phyloP scores from a whole-genome alignment of 2,888 invertebrate genomes.

The Priocnemis perturbator region DNA sequence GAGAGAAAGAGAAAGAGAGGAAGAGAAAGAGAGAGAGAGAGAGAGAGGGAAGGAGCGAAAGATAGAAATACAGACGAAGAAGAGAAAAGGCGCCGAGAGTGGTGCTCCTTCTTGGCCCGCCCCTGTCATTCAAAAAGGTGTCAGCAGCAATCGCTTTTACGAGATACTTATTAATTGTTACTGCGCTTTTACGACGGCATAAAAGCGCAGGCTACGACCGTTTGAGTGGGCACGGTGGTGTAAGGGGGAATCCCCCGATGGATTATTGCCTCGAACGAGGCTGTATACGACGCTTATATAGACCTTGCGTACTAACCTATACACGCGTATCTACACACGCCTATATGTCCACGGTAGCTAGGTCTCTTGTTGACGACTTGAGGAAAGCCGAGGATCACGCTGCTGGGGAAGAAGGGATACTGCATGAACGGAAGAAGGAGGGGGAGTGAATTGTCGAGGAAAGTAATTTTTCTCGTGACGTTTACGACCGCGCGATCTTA shows the following conservation, averaged over 20 bases:
- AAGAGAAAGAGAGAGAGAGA: neutral
- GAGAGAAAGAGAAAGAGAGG: slow-evolving; percentile 3
- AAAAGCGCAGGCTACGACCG: slow-evolving; percentile 75
- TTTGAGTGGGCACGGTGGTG: slow-evolving; percentile 63
- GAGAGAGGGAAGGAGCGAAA: neutral
- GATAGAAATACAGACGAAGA: neutral
- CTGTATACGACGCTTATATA: slow-evolving; percentile 52
- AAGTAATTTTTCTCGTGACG: too few species aligned
- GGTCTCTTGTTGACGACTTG: slow-evolving; percentile 24
- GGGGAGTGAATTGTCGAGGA: too few species aligned
- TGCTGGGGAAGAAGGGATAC: too few species aligned
- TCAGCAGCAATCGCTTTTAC: slow-evolving; percentile 79
- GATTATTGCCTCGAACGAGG: slow-evolving; percentile 66
- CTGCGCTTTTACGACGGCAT: slow-evolving; percentile 78
- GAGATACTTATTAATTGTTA: slow-evolving; percentile 80
- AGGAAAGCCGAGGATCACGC: slow-evolving; percentile 21
- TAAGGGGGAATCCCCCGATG: slow-evolving; percentile 66
- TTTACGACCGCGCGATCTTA: too few species aligned
- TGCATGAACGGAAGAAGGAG: too few species aligned
- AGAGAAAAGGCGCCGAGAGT: slow-evolving; percentile 13
- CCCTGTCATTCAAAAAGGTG: slow-evolving; percentile 77
- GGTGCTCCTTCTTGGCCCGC: slow-evolving; percentile 39
- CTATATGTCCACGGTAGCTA: neutral
- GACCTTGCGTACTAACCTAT: slow-evolving; percentile 29
- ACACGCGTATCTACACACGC: slow-evolving; percentile 18